Percentiles rank a stretch among this genome's conserved stretches.
Conservation (phyloP, 2,888 invertebrate species). For the Megamerina dolium region DNA sequence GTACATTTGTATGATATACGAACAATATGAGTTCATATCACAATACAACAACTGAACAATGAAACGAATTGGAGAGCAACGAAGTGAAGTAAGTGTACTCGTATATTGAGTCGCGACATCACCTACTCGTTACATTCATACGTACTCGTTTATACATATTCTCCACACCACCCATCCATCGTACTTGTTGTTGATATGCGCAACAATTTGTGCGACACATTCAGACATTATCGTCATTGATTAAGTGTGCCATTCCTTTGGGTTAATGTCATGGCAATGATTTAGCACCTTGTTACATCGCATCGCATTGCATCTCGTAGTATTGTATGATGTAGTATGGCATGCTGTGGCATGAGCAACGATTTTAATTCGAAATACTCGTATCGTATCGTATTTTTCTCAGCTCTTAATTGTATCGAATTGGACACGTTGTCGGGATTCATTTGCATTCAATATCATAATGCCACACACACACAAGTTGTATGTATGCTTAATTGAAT, state of each 20-base stretch:
- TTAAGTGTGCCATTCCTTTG: conserved; percentile 46
- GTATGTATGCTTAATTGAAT: conserved; percentile 43
- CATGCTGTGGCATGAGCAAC: too few relatives aligned
- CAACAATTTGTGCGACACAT: conserved; percentile 7
- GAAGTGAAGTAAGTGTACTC: too few relatives aligned
- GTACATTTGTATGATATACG: too few relatives aligned
- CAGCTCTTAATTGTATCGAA: conserved; percentile 25
- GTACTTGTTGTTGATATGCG: conserved; percentile 4
- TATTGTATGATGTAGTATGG: too few relatives aligned
- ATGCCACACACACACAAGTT: too few relatives aligned
- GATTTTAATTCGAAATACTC: conserved; percentile 24
- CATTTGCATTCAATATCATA: conserved; percentile 21
- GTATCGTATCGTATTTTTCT: conserved; percentile 26
- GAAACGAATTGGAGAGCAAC: neutral
- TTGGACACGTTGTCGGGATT: conserved; percentile 23
- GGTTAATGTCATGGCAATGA: conserved; percentile 47
- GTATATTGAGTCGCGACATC: too few relatives aligned
- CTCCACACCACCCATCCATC: too few relatives aligned
- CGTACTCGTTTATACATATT: too few relatives aligned
- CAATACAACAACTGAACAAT: conserved; percentile 7
- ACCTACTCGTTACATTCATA: too few relatives aligned
- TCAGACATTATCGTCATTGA: conserved; percentile 33
- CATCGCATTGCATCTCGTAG: too few relatives aligned
- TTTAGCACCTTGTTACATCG: conserved; percentile 48
- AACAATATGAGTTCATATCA: too few relatives aligned